Conservation (phyloP, 1,140 invertebrate species). For the Lepidurus packardi region DNA sequence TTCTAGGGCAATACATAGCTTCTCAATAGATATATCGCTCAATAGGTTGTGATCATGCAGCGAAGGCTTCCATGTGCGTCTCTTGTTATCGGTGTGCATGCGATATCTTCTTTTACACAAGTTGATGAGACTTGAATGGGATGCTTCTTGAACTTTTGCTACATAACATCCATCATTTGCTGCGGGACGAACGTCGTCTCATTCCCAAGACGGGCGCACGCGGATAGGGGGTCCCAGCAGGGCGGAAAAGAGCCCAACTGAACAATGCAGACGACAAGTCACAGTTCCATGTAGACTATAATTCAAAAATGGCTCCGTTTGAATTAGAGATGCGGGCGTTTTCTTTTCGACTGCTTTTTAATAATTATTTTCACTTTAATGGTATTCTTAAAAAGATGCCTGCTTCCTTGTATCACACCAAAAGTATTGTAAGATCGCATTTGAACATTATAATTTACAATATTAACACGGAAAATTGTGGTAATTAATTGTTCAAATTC, state of each 20-base stretch:
- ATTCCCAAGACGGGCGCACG: neutral
- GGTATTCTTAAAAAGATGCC: too few relatives aligned
- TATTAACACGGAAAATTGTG: too few relatives aligned
- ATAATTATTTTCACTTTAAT: too few relatives aligned
- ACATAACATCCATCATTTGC: neutral
- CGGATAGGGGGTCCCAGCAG: neutral
- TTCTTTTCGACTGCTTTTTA: too few relatives aligned
- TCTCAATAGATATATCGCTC: neutral
- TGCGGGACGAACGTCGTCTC: neutral
- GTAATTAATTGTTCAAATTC: too few relatives aligned
- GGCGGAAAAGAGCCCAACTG: neutral
- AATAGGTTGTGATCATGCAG: neutral
- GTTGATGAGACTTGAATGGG: slow-evolving; percentile 3
- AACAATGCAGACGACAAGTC: slow-evolving; percentile 7
- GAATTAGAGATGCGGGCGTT: neutral
- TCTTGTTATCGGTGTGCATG: neutral
- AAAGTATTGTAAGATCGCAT: too few relatives aligned
- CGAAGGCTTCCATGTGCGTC: neutral
- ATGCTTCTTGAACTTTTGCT: neutral
- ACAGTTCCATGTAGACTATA: neutral
- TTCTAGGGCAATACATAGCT: neutral
- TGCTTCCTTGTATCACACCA: too few relatives aligned
- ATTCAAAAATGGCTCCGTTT: neutral
- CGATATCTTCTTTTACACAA: neutral
- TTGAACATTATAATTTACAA: too few relatives aligned